phyloP scores from a whole-genome alignment of 1,140 invertebrate genomes.

The Bombus soroeensis region DNA sequence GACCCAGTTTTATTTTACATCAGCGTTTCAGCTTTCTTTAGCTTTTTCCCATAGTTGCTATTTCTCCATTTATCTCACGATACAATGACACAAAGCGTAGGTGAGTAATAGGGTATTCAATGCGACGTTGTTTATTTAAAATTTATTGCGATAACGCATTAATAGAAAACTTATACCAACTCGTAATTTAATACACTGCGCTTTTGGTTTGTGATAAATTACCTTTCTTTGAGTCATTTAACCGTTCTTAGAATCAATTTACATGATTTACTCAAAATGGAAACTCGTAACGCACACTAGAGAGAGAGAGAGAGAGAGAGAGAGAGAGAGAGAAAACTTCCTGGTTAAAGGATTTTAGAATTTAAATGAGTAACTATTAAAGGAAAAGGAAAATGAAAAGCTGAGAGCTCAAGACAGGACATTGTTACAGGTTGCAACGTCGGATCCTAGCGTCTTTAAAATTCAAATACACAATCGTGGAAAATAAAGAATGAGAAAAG shows the following conservation, averaged over 20 bases:
- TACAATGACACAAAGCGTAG: neutral
- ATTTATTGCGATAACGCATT: conserved; percentile 30
- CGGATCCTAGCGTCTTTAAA: neutral
- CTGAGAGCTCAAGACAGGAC: neutral
- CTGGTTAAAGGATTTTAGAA: neutral
- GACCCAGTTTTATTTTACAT: conserved; percentile 7
- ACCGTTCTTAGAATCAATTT: neutral
- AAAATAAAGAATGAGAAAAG: neutral
- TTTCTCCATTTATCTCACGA: neutral
- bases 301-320: neutral
- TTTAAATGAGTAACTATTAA: neutral
- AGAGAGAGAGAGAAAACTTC: neutral
- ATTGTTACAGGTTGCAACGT: neutral
- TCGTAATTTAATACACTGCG: neutral
- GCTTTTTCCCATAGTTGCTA: neutral
- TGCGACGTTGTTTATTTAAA: conserved; percentile 17
- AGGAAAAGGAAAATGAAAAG: neutral
- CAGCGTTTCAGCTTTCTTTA: neutral
- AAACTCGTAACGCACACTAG: too few species aligned
- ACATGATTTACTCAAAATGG: neutral
- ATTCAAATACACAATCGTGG: neutral
- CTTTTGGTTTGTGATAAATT: conserved; percentile 40
- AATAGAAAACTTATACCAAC: conserved; percentile 14
- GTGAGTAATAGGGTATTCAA: neutral
- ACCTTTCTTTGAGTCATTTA: conserved; percentile 17